Evolutionary conservation across 2,113 vertebrate genomes (phyloP).

Genomic region (Poeciliopsis retropinna): DNA sequence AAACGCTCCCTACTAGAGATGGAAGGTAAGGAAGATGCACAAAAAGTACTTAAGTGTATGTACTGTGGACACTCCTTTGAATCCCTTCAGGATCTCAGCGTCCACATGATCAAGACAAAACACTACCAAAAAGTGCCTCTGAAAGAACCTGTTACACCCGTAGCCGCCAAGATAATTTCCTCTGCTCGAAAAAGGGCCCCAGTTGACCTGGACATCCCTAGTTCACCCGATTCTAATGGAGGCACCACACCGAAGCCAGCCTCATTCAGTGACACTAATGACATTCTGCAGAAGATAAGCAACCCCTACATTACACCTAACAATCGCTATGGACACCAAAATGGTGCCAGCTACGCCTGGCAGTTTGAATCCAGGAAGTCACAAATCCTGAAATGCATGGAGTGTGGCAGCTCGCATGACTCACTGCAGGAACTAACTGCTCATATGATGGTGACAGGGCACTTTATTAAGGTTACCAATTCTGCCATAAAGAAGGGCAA

Average conservation of each 20-base stretch:
- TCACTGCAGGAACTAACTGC: conserved; percentile 96
- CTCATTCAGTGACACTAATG: conserved; percentile 81
- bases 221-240: conserved; percentile 95
- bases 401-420: conserved; percentile 97
- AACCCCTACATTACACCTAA: conserved; percentile 97
- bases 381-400: conserved; percentile 99
- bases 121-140: conserved; percentile 99
- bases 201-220: conserved; percentile 92
- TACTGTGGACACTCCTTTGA: conserved; percentile 99
- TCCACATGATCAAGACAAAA: conserved; percentile 99
- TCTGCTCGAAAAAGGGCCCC: conserved; percentile 91
- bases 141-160: conserved; percentile 97
- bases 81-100: conserved; percentile 97
- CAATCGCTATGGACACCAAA: conserved; percentile 98
- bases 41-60: conserved; percentile 99
- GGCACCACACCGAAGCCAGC: conserved; percentile 89
- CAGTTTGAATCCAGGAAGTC: conserved; percentile 98
- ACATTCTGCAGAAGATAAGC: conserved; percentile 89
- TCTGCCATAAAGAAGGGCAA: conserved; percentile 99
- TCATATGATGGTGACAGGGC: conserved; percentile 99
- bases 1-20: conserved; percentile 98
- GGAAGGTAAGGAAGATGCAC: conserved; percentile 98
- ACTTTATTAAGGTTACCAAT: conserved; percentile 99
- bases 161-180: conserved; percentile 94
- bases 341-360: conserved; percentile 98